These are phyloP conservation scores for Clarias platycephalus DNA, from an alignment of 2,797 vertebrate species.

Conservation along the genomic window DNA sequence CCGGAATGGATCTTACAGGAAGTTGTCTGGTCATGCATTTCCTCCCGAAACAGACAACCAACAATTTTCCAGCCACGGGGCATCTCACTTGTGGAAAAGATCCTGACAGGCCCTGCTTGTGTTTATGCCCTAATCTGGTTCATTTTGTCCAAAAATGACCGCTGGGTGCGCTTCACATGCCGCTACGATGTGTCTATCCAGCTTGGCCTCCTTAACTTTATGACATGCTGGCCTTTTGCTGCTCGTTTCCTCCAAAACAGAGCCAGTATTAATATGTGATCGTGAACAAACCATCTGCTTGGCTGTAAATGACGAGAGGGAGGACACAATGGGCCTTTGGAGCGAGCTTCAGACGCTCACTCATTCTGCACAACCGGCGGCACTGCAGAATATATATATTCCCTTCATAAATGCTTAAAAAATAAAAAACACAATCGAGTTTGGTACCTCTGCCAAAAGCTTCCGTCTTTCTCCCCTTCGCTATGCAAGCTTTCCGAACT, in stretches of 20 bases:
- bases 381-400: not conserved
- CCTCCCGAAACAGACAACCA: not conserved
- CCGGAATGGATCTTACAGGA: not conserved
- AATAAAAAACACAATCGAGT: not conserved
- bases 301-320: constrained; percentile 55
- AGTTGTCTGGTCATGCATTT: not conserved
- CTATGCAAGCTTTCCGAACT: constrained; percentile 11
- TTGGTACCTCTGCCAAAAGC: not conserved
- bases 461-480: not conserved
- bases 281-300: constrained; percentile 76
- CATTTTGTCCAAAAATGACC: constrained; percentile 37
- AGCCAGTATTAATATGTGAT: constrained; percentile 67
- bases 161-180: constrained; percentile 6
- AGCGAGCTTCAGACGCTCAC: constrained; percentile 36
- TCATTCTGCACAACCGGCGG: constrained; percentile 2
- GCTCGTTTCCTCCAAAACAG: constrained; percentile 40
- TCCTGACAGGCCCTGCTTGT: constrained; percentile 45
- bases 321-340: constrained; percentile 51
- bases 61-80: constrained; percentile 6
- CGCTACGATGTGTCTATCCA: constrained; percentile 2
- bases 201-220: constrained; percentile 3
- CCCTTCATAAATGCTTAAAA: not conserved
- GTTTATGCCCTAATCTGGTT: constrained; percentile 55
- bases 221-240: constrained; percentile 45
- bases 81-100: constrained; percentile 40